Conservation (phyloP, 2,797 vertebrate genomes). For the Taeniopygia guttata region DNA sequence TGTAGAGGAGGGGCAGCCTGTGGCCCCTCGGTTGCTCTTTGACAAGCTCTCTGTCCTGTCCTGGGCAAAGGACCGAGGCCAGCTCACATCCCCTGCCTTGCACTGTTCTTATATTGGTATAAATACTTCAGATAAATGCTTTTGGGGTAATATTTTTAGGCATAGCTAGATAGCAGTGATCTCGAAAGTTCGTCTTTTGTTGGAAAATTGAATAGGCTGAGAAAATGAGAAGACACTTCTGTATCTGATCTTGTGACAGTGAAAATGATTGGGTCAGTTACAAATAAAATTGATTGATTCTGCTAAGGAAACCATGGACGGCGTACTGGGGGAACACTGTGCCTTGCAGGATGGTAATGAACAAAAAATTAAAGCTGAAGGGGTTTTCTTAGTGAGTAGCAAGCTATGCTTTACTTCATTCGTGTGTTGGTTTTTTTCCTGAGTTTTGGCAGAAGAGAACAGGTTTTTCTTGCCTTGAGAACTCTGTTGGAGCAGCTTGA, state of each 20-base stretch:
- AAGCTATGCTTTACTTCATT: background rate
- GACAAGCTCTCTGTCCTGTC: background rate
- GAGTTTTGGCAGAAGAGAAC: constrained; percentile 41
- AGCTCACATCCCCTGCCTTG: background rate
- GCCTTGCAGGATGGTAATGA: background rate
- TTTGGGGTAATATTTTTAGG: background rate
- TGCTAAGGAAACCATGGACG: background rate
- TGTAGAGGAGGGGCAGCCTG: background rate
- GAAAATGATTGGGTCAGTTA: background rate
- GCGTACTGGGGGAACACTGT: background rate
- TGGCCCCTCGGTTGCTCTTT: background rate
- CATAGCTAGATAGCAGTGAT: background rate
- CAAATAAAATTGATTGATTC: background rate
- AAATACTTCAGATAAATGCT: background rate
- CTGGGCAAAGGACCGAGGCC: background rate
- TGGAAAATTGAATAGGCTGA: background rate
- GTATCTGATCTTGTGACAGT: background rate
- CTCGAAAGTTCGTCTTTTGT: background rate
- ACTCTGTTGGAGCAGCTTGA: constrained; percentile 9
- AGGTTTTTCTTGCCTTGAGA: constrained; percentile 57
- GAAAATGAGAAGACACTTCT: background rate
- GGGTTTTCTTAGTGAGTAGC: background rate
- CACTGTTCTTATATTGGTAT: background rate
- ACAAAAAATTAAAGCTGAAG: background rate
- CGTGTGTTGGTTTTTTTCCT: background rate